phyloP scores from a whole-genome alignment of 2,113 vertebrate genomes.

The Phocoena sinus region DNA sequence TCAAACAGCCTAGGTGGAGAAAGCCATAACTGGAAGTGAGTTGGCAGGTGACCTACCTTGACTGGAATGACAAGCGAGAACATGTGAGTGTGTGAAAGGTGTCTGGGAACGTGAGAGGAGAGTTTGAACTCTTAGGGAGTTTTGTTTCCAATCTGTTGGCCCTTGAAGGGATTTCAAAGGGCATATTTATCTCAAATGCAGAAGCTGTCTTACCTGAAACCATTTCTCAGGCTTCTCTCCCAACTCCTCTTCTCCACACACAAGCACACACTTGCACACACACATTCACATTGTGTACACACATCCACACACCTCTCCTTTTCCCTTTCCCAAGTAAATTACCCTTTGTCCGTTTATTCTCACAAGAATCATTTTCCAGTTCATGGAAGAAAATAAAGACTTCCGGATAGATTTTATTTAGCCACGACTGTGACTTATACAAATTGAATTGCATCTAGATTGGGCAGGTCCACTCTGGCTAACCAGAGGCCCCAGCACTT shows the following conservation, averaged over 20 bases:
- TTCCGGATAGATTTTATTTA: background rate
- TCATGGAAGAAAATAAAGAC: background rate
- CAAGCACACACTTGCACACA: background rate
- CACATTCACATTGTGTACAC: rapidly evolving
- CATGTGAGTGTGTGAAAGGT: background rate
- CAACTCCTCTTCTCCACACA: background rate
- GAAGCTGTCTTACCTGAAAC: background rate
- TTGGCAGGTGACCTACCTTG: background rate
- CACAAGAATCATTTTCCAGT: background rate
- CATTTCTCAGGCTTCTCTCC: background rate
- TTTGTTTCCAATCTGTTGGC: background rate
- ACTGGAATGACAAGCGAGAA: background rate
- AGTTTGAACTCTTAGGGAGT: background rate
- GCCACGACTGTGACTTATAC: background rate
- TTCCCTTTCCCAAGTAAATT: background rate
- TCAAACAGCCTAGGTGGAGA: background rate
- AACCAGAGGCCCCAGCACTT: background rate
- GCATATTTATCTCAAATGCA: background rate
- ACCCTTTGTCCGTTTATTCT: background rate
- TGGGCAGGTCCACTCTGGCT: background rate
- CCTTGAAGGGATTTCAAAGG: background rate
- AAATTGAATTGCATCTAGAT: background rate
- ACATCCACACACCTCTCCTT: background rate
- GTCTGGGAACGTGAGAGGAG: background rate
- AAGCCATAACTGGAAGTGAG: background rate